A percentile compares a stretch with the other conserved stretches of the same genome.
These are phyloP conservation scores for Epizoanthus illoricatus DNA, from an alignment of 92 coral and sea anemone genomes.

Conservation along the genomic window DNA sequence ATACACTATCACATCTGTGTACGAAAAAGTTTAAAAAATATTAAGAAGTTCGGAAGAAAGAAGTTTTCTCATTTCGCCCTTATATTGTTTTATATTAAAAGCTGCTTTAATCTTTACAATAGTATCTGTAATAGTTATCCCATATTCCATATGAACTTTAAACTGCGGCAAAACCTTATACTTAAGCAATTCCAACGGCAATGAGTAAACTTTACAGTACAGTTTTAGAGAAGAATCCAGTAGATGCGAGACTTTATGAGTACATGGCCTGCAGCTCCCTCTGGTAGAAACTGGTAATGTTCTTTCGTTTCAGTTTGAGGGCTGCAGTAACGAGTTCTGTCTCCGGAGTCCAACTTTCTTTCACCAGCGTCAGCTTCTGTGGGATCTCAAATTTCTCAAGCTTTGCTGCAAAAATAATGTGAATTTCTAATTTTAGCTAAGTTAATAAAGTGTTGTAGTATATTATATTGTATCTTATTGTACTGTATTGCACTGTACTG, in stretches of 20 bases:
- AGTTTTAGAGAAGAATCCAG: not conserved
- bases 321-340: constrained; percentile 96
- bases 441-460: not conserved
- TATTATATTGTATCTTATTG: not conserved
- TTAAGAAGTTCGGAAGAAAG: not conserved
- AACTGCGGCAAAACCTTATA: not conserved
- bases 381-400: constrained; percentile 97
- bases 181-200: not conserved
- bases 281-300: constrained; percentile 76
- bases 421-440: not conserved
- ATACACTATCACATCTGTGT: not conserved
- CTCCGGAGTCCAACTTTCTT: constrained; percentile 97
- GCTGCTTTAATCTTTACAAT: not conserved
- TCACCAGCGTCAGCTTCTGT: constrained; percentile 74
- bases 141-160: not conserved
- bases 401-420: constrained; percentile 60
- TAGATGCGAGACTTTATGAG: constrained; percentile 29
- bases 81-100: not conserved
- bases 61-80: not conserved
- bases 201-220: not conserved
- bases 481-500: not conserved
- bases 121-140: not conserved
- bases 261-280: constrained; percentile 81
- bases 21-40: not conserved
- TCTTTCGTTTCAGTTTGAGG: constrained; percentile 87